Base-by-base conservation (phyloP, 2,888 invertebrate genomes). In the Philereme transversata region DNA sequence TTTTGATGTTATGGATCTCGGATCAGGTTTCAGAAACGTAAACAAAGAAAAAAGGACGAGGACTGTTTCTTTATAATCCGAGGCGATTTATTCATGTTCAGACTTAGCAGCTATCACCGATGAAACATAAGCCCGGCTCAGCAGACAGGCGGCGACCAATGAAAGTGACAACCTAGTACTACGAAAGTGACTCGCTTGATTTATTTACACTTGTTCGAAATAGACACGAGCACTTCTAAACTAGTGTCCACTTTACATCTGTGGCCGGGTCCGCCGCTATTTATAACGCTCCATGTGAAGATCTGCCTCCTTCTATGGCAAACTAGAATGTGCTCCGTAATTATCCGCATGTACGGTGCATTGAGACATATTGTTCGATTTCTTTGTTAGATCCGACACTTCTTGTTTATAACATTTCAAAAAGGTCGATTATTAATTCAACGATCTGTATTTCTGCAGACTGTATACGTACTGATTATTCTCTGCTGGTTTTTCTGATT, bases 201-300 rank as follows among this genome's bases (percentile, higher is more conserved):
- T 90, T 90, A 90, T 90, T 88, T 87, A 89, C 89, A 88, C 86
- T 87, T 83, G 87, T 87, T 87, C 79, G 77, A 87, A 88, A 90
- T 90, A 90, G 86, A 87, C 77, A 73, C 81, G 76, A 80, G 78
- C 87, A 84, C 85, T 84, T 85, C 86, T 88, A 88, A 90, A 88
- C 88, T 86, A 82, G 86, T 89, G 89, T 87, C 87, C 84, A 87
- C 84, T 86, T 85, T 82, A 84, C 84, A 84, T 84, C 82, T 82
- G 81, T 79, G 81, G 76, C 74, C 75, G 79, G 76, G 79, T 78
- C 81, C 77, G 78, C 75, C 72, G 84, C 88, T 90, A 90, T 90
- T 90, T 87, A 90, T 90, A 90, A 76, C 84, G 75, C 81, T 77
- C 72, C 78, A 76, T 76, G 80, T 84, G 81, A 76, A 86, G 84